phyloP scores from a whole-genome alignment of 2,797 vertebrate species.

The Hydrolagus colliei region DNA sequence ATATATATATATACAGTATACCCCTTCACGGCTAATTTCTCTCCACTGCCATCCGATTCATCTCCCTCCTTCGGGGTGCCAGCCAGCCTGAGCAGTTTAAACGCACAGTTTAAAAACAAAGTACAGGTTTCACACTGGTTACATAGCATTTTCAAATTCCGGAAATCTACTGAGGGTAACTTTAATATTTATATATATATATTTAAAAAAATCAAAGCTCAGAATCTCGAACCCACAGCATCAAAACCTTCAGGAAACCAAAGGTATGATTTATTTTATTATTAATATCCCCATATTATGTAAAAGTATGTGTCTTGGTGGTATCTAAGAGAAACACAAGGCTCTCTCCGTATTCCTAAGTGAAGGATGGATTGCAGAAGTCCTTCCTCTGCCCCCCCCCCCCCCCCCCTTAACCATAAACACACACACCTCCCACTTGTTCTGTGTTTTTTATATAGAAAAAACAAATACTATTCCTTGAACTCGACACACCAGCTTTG shows the following conservation, averaged over 20 bases:
- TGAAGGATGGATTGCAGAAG: not conserved
- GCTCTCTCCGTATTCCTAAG: no score
- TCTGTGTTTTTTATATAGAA: no score
- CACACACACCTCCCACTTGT: no score
- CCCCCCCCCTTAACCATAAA: not conserved
- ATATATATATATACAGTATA: no score
- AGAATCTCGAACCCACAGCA: not conserved
- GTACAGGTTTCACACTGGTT: not conserved
- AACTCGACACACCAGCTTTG: constrained; percentile 27
- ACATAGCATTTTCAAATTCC: not conserved
- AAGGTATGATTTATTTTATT: no score
- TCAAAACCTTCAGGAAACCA: not conserved
- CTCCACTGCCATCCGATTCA: not conserved
- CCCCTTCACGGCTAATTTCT: no score
- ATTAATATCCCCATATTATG: no score
- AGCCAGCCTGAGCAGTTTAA: not conserved
- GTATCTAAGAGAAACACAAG: no score
- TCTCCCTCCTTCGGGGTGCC: not conserved
- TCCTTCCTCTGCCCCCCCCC: constrained; percentile 36
- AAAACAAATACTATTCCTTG: constrained; percentile 45
- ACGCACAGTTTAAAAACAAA: not conserved
- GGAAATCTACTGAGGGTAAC: not conserved
- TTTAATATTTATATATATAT: not conserved
- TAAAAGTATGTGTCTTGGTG: no score
- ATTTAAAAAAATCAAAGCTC: constrained; percentile 5